Conservation (phyloP, 1,140 invertebrate species). For the Adelges cooleyi region DNA sequence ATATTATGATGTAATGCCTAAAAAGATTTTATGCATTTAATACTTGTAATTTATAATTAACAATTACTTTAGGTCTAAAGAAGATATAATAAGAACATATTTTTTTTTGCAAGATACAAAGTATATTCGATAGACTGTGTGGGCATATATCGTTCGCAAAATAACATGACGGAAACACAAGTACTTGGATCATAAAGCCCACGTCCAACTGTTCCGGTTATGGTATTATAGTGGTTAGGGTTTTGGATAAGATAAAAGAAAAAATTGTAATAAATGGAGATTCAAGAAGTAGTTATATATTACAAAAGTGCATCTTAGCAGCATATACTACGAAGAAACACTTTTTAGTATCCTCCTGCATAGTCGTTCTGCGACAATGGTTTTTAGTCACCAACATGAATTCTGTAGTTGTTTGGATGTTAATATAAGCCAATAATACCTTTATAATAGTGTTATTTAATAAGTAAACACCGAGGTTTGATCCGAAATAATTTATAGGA, state of each 20-base stretch:
- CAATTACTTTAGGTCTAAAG: no score
- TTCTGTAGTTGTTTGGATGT: constrained; percentile 86
- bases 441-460: no score
- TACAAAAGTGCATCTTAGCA: constrained; percentile 95
- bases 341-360: constrained; percentile 75
- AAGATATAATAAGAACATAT: background rate
- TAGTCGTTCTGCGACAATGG: constrained; percentile 89
- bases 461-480: background rate
- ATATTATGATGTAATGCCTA: no score
- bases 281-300: constrained; percentile 69
- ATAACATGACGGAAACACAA: constrained; percentile 69
- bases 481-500: no score
- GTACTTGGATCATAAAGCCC: constrained; percentile 93
- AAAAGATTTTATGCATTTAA: no score
- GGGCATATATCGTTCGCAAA: constrained; percentile 54
- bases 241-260: constrained; percentile 71
- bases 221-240: constrained; percentile 77
- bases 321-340: constrained; percentile 71
- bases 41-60: no score
- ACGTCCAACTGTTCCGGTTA: constrained; percentile 83
- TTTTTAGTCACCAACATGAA: constrained; percentile 82
- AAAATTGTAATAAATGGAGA: constrained; percentile 49
- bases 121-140: background rate
- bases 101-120: constrained; percentile 15
- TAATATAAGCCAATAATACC: constrained; percentile 57